Base-by-base conservation (phyloP, 2,888 invertebrate species). In the Megastigmus dorsalis region DNA sequence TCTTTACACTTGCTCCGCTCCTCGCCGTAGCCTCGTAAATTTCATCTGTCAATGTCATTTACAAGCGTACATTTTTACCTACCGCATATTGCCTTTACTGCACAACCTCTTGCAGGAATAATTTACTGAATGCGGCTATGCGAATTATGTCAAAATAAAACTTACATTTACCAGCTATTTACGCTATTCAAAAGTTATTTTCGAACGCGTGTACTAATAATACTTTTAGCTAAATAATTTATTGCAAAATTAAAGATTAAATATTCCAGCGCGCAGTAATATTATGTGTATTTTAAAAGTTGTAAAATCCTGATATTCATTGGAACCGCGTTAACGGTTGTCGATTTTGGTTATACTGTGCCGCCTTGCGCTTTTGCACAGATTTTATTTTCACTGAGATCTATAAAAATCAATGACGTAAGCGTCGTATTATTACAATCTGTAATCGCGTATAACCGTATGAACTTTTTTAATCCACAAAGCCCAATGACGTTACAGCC, bases 391-490 rank as follows among this genome's bases (percentile, higher is more conserved):
- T 50, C 38, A 38, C 15, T 3, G 18, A 18, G 38, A 3, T 18
- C 38, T 23, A 48, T 67, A 57, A 67, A 67, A 67, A 57, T 57
- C 57, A 45, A 67, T 48, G 67, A 48, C 7, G 45, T 26, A 30
- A 15, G 26, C 36, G 20, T 30, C 48, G 33, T 36, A 36, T 59
- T 33, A 68, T 68, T 68, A n/a, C n/a, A 59, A 50, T 28, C 26
- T 15, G 28, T 36, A 59, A 59, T 57, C 67, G 36, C 13, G 26
- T 15, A 28, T 59, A 59, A 20, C 38, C n/a, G n/a, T n/a, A 7
- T 30, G 15, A 54, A 23, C 4, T n/a, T 54, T 18, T 9, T 18
- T 52, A 54, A 41, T 66, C 18, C 28, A 9, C 13, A 3, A 48
- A 9, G 5, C 4, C 13, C 52, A 63, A 48, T 50, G 13, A 30